phyloP scores from a whole-genome alignment of 53 echinoderm and acorn worm genomes.

The Holothuria scabra region DNA sequence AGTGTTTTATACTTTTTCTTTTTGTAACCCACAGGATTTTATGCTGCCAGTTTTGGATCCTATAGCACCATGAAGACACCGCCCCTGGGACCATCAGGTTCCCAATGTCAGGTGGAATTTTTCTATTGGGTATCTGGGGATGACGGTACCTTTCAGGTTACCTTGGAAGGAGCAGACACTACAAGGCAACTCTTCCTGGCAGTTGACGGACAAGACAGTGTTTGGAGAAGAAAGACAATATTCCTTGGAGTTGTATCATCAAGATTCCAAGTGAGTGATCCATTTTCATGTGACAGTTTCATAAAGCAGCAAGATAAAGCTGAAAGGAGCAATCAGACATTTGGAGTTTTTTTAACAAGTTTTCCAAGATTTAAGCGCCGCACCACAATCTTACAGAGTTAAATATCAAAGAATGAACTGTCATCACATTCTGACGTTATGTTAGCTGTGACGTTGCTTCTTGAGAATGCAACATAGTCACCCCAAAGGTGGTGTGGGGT shows the following conservation, averaged over 20 bases:
- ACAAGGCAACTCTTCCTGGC: neutral
- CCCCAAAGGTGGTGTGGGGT: too few species aligned
- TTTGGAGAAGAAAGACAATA: neutral
- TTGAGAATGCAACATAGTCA: too few species aligned
- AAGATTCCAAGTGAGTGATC: conserved; percentile 5
- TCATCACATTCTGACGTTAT: too few species aligned
- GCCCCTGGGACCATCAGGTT: conserved; percentile 50
- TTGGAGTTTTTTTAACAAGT: too few species aligned
- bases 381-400: too few species aligned
- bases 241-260: neutral
- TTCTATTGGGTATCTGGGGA: conserved; percentile 48
- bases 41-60: conserved; percentile 31
- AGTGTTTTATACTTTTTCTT: neutral
- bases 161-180: neutral
- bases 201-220: neutral
- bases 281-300: too few species aligned
- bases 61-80: conserved; percentile 63
- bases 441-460: too few species aligned
- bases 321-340: too few species aligned
- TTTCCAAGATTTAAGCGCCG: too few species aligned
- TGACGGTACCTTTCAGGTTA: conserved; percentile 37
- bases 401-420: too few species aligned
- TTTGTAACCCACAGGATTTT: conserved; percentile 26
- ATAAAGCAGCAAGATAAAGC: too few species aligned
- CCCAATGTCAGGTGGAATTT: conserved; percentile 60